phyloP scores from a whole-genome alignment of 1,140 invertebrate genomes.

The Eciton burchellii region DNA sequence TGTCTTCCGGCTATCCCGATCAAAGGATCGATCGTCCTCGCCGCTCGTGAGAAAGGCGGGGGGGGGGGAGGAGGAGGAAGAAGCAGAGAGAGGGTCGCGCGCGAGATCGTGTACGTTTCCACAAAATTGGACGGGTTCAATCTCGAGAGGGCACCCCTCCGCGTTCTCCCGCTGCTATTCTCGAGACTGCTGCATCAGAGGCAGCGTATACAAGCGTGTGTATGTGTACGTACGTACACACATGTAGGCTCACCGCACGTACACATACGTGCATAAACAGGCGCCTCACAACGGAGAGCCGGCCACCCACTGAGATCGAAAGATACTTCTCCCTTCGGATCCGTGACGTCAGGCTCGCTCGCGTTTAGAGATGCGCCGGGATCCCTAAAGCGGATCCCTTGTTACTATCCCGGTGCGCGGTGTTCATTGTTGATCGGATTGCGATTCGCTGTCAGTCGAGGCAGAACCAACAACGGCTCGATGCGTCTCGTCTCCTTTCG shows the following conservation, averaged over 20 bases:
- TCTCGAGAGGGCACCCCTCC: constrained; percentile 21
- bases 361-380: constrained; percentile 9
- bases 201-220: background rate
- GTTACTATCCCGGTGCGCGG: constrained; percentile 12
- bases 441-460: background rate
- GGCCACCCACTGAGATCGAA: constrained; percentile 41
- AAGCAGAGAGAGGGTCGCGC: background rate
- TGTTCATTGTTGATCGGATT: constrained; percentile 8
- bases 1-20: constrained; percentile 59
- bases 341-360: background rate
- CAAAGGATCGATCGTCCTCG: constrained; percentile 58
- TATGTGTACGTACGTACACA: background rate
- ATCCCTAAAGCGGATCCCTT: constrained; percentile 13
- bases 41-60: background rate
- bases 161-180: constrained; percentile 3
- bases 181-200: constrained; percentile 12
- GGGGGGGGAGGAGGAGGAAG: too few relatives aligned
- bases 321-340: constrained; percentile 3
- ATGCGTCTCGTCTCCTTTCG: background rate
- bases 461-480: too few relatives aligned
- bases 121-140: constrained; percentile 56
- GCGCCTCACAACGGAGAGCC: background rate
- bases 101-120: constrained; percentile 42
- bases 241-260: too few relatives aligned
- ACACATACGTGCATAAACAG: constrained; percentile 20